These are phyloP conservation scores for Cydia amplana DNA, from an alignment of 1,140 invertebrate species.

Conservation along the genomic window DNA sequence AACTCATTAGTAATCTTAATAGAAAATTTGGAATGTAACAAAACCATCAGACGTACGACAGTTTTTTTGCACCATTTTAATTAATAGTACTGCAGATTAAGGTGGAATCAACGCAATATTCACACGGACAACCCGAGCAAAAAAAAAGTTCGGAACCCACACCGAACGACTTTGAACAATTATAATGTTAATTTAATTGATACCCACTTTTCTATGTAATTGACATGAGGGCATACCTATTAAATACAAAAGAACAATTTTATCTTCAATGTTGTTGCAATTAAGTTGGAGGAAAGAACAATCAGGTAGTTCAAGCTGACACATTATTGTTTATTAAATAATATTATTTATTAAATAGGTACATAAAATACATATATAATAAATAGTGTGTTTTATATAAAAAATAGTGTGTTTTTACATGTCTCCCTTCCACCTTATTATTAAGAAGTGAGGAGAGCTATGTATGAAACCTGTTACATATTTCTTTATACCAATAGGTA, in stretches of 20 bases:
- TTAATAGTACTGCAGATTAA: too few relatives aligned
- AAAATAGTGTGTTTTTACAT: neutral
- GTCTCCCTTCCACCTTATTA: too few relatives aligned
- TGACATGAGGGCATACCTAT: slow-evolving; percentile 1
- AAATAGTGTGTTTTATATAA: too few relatives aligned
- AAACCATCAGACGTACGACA: too few relatives aligned
- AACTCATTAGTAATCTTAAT: too few relatives aligned
- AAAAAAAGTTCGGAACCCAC: neutral
- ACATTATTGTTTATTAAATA: neutral
- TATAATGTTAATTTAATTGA: neutral
- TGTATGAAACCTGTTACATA: neutral
- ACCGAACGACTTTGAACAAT: neutral
- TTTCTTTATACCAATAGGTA: too few relatives aligned
- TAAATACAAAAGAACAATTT: neutral
- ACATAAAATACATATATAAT: too few relatives aligned
- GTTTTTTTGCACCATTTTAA: too few relatives aligned
- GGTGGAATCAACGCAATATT: too few relatives aligned
- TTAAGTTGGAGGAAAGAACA: slow-evolving; percentile 7
- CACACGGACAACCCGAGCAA: neutral
- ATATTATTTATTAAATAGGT: too few relatives aligned
- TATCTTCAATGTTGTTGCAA: slow-evolving; percentile 4
- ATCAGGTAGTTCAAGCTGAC: neutral
- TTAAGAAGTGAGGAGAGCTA: too few relatives aligned
- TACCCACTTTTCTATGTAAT: slow-evolving; percentile 1
- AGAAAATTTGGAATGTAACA: too few relatives aligned